Conservation (phyloP, 2,888 invertebrate species). For the Mongoloraphidia duomilia region DNA sequence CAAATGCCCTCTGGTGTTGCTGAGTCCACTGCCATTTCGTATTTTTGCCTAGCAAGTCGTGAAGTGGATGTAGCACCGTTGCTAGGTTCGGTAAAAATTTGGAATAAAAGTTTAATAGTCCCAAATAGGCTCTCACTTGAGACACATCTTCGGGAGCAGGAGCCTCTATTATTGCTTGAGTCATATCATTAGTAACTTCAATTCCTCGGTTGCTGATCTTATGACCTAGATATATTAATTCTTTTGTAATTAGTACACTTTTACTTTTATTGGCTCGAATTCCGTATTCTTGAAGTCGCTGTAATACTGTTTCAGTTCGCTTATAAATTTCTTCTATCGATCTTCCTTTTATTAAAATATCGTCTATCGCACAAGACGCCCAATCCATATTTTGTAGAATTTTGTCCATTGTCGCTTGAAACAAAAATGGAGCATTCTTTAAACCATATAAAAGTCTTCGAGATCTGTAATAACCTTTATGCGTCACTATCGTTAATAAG, state of each 20-base stretch:
- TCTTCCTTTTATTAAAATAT: slow-evolving; percentile 5
- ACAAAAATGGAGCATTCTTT: slow-evolving; percentile 15
- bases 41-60: slow-evolving; percentile 15
- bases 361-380: slow-evolving; percentile 5
- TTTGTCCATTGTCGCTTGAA: slow-evolving; percentile 17
- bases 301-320: too few species aligned
- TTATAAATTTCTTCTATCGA: slow-evolving; percentile 3
- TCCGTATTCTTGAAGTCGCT: too few species aligned
- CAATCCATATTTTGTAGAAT: slow-evolving; percentile 10
- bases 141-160: too few species aligned
- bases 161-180: slow-evolving; percentile 12
- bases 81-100: slow-evolving; percentile 19
- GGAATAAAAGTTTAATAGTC: slow-evolving; percentile 20
- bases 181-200: slow-evolving; percentile 10
- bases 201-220: slow-evolving; percentile 10
- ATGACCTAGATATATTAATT: slow-evolving; percentile 7
- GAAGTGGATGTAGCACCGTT: slow-evolving; percentile 15
- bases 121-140: slow-evolving; percentile 5
- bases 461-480: slow-evolving; percentile 16
- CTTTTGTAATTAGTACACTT: slow-evolving; percentile 10
- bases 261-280: slow-evolving; percentile 7
- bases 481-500: slow-evolving; percentile 17
- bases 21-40: slow-evolving; percentile 16
- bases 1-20: slow-evolving; percentile 15
- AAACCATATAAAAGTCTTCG: too few species aligned